Evolutionary conservation across 2,888 invertebrate species (phyloP).

Genomic region (Tachystola acroxantha): DNA sequence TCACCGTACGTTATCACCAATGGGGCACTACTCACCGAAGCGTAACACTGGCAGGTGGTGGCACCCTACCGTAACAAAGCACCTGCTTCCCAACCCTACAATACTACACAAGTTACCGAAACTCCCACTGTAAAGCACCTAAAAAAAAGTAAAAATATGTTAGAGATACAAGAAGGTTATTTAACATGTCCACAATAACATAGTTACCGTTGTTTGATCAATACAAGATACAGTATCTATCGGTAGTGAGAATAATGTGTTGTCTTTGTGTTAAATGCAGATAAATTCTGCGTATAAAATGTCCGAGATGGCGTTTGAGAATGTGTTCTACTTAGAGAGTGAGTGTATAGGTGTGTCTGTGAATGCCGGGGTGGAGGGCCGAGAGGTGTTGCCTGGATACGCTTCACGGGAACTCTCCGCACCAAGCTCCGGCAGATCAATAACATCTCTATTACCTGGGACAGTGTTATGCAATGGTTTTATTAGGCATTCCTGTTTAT

Average conservation of each 20-base stretch:
- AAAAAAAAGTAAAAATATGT: conserved; percentile 15
- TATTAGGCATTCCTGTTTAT: conserved; percentile 25
- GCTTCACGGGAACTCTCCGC: conserved; percentile 52
- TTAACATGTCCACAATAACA: conserved; percentile 36
- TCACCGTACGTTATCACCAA: conserved; percentile 17
- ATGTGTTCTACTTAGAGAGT: conserved; percentile 75
- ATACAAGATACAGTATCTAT: conserved; percentile 49
- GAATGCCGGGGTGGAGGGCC: conserved; percentile 46
- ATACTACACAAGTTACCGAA: conserved; percentile 29
- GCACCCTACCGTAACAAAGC: conserved; percentile 50
- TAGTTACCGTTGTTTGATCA: conserved; percentile 71
- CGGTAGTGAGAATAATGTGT: conserved; percentile 53
- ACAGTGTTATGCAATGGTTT: conserved; percentile 65
- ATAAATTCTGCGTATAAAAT: conserved; percentile 39
- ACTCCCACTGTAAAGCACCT: conserved; percentile 33
- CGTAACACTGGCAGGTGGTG: conserved; percentile 61
- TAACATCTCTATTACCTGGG: conserved; percentile 64
- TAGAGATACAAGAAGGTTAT: conserved; percentile 22
- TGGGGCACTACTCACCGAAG: conserved; percentile 48
- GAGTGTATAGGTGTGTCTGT: conserved; percentile 52
- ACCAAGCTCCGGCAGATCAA: conserved; percentile 61
- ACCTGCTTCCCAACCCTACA: conserved; percentile 59
- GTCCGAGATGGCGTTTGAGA: conserved; percentile 73
- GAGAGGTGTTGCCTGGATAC: conserved; percentile 73
- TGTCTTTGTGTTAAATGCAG: conserved; percentile 32